Evolutionary conservation across 2,113 vertebrate species (phyloP).

Genomic region (Andinoacara biseriatus): DNA sequence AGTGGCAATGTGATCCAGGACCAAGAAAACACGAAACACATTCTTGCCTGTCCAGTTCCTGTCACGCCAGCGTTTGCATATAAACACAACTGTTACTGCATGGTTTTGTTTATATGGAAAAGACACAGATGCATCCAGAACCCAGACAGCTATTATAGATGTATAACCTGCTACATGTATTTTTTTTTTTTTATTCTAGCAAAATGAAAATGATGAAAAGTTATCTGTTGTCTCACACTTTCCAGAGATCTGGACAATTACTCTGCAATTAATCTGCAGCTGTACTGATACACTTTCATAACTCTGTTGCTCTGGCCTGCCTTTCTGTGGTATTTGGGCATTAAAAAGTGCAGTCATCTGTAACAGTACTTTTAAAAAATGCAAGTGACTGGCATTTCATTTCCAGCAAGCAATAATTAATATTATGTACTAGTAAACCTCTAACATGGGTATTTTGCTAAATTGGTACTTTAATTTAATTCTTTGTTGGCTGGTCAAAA

Average conservation of each 20-base stretch:
- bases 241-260: background rate
- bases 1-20: background rate
- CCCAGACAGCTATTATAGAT: background rate
- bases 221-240: background rate
- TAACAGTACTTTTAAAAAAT: background rate
- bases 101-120: background rate
- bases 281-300: background rate
- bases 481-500: background rate
- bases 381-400: background rate
- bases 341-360: background rate
- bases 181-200: background rate
- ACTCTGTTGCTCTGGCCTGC: background rate
- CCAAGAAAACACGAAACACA: background rate
- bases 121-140: background rate
- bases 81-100: background rate
- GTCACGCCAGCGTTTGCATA: background rate
- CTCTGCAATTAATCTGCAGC: background rate
- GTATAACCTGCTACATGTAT: rapidly evolving
- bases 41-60: background rate
- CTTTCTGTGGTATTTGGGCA: background rate
- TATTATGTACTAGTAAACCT: background rate
- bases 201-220: background rate
- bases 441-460: background rate
- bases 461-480: slow-evolving; percentile 6
- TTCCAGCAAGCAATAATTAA: background rate